Evolutionary conservation across 1,140 invertebrate genomes (phyloP).

Genomic region (Dinothrombium tinctorium): DNA sequence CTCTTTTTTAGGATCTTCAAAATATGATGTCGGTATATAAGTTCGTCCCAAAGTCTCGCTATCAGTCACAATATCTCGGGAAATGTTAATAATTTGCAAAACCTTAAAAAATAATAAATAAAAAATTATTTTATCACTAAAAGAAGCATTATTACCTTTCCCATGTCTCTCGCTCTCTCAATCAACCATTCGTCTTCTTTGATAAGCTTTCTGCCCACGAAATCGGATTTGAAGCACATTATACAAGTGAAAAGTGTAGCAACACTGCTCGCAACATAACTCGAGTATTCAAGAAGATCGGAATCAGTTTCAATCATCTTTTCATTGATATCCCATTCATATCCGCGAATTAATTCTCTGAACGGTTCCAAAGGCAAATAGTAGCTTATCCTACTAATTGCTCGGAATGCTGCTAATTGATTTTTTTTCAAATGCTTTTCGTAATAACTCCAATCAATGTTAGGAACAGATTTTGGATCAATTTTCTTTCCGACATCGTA

Average conservation of each 20-base stretch:
- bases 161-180: no score
- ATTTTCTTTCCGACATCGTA: background rate
- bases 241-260: background rate
- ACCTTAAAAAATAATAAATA: constrained; percentile 1
- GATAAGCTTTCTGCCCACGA: no score
- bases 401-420: background rate
- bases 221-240: constrained; percentile 1
- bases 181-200: no score
- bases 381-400: background rate
- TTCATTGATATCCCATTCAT: background rate
- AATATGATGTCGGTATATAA: background rate
- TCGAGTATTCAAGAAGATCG: background rate
- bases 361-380: constrained; percentile 1
- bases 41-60: background rate
- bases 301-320: background rate
- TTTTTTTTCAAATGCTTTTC: background rate
- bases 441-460: background rate
- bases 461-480: background rate
- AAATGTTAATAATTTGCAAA: background rate
- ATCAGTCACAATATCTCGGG: constrained; percentile 2
- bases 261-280: background rate
- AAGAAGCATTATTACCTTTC: no score
- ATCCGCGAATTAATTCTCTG: background rate
- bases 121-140: no score
- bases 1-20: background rate